Conservation (phyloP, 2,113 vertebrate species). For the Triplophysa tibetana region DNA sequence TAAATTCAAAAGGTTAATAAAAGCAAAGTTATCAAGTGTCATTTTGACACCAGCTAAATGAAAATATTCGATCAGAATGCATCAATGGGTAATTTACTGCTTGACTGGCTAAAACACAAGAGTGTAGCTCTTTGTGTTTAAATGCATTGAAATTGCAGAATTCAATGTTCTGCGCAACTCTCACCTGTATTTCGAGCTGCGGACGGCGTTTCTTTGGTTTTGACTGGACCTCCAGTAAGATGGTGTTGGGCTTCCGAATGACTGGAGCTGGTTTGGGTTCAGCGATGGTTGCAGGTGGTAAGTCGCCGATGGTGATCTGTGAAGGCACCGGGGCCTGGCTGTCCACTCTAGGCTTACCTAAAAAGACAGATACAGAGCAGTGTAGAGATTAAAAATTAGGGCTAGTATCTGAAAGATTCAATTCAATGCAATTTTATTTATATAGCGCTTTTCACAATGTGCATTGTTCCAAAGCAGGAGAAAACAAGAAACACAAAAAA, state of each 20-base stretch:
- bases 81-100: too few relatives aligned
- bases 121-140: neutral
- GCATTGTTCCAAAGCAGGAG: too few relatives aligned
- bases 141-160: neutral
- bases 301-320: slow-evolving; percentile 59
- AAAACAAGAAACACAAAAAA: too few relatives aligned
- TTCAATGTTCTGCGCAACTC: neutral
- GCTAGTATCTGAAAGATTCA: neutral
- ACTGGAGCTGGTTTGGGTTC: slow-evolving; percentile 56
- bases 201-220: slow-evolving; percentile 71
- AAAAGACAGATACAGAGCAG: neutral
- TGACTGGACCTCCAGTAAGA: slow-evolving; percentile 72
- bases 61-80: neutral
- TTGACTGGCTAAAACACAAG: neutral
- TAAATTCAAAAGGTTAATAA: neutral
- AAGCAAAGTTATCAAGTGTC: neutral
- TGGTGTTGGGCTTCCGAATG: slow-evolving; percentile 69
- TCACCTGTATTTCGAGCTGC: slow-evolving; percentile 81
- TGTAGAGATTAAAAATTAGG: neutral
- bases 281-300: slow-evolving; percentile 64
- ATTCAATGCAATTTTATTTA: too few relatives aligned
- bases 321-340: slow-evolving; percentile 62
- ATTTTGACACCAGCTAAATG: neutral
- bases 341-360: slow-evolving; percentile 80
- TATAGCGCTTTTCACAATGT: too few relatives aligned